Evolutionary conservation across 2,888 invertebrate species (phyloP), one percentile per base, ranked within the genome.

Genomic region (Campoplex capitator): DNA sequence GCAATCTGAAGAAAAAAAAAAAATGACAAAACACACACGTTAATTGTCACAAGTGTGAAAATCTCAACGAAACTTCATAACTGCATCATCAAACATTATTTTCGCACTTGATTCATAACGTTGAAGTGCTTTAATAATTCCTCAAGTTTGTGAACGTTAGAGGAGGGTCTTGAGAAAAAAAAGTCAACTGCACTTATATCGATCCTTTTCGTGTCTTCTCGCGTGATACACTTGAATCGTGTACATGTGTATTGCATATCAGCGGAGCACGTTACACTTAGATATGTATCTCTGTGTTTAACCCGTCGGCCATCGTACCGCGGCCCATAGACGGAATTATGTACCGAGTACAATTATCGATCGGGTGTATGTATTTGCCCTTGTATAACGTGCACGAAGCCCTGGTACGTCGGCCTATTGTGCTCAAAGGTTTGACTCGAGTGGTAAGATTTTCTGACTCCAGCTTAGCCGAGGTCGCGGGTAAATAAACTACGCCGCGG

Each of bases 311-410:
- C 18, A 54, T 73, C 51, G 54, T n/a, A 35, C 48, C 58, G 74
- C 28, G 28, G 48, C 32, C 54, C 28, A 42, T 68, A 75, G 35
- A 35, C 51, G 70, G n/a, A 80, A 58, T 68, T 48, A 75, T 75
- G 62, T 84, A 65, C 38, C 75, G 70, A 65, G 71, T 65, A 62
- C 70, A 80, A 80, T 75, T 80, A 84, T 84, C 80, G 84, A 84
- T 80, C 84, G 75, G 23, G 23, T 51, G 45, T 42, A 75, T 70
- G 42, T 62, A 32, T 80, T 80, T 58, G 32, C 75, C 70, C 84
- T 74, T 28, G 56, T 65, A n/a, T 32, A 16, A n/a, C 35, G 56
- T 56, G 32, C 23, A 45, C n/a, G 54, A 54, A 75, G 62, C 70
- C 67, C 48, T 68, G 54, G 58, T 74, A 68, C 54, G n/a, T 38